Evolutionary conservation across 2,888 invertebrate genomes (phyloP).

Genomic region (Balanococcus diminutus): DNA sequence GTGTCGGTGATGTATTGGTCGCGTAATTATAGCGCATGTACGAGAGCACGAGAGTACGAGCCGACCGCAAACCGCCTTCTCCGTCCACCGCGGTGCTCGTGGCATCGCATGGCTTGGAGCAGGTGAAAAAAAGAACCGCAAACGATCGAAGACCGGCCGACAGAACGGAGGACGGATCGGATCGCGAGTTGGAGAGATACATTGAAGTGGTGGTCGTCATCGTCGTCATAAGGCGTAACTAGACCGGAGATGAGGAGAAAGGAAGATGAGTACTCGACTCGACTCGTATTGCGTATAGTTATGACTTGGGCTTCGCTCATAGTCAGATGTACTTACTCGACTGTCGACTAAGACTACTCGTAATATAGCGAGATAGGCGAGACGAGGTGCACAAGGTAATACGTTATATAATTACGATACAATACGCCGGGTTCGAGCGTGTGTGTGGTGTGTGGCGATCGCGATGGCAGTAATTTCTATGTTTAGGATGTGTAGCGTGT

Average conservation of each 20-base stretch:
- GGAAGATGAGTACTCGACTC: background rate
- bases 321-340: background rate
- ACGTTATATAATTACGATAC: background rate
- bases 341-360: no score
- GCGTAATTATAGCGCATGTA: slow-evolving; percentile 27
- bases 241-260: background rate
- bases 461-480: background rate
- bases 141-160: no score
- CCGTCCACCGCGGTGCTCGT: no score
- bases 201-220: background rate
- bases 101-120: no score
- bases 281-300: background rate
- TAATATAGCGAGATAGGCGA: background rate
- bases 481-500: background rate
- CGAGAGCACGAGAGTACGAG: background rate
- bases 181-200: background rate
- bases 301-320: background rate
- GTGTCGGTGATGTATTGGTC: background rate
- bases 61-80: background rate
- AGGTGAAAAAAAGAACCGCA: no score
- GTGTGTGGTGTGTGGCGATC: no score
- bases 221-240: background rate
- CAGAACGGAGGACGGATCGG: no score
- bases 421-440: no score
- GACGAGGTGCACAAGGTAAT: background rate